phyloP scores from a whole-genome alignment of 1,140 invertebrate genomes.

The Drosophila kohkoa region DNA sequence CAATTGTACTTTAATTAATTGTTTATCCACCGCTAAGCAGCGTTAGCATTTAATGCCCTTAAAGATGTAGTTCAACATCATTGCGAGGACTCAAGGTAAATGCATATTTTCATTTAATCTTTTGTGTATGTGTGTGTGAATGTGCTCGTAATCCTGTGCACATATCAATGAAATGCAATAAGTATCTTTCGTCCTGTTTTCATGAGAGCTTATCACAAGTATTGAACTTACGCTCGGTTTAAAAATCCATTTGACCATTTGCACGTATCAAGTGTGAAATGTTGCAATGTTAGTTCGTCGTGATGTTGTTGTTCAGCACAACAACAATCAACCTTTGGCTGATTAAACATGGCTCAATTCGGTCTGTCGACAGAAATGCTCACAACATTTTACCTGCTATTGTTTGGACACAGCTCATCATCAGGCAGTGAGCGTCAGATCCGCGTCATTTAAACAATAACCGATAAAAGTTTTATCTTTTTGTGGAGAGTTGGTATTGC shows the following conservation, averaged over 20 bases:
- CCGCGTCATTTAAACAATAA: conserved; percentile 50
- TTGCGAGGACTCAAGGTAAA: neutral
- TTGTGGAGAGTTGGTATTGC: conserved; percentile 15
- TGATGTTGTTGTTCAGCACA: neutral
- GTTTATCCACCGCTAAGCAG: neutral
- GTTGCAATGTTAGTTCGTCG: conserved; percentile 17
- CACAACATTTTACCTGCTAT: conserved; percentile 32
- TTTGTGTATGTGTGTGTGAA: neutral
- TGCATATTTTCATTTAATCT: neutral
- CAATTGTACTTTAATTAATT: neutral
- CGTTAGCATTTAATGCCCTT: neutral
- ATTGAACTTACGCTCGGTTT: neutral
- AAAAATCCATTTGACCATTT: conserved; percentile 12
- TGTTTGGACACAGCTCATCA: conserved; percentile 35
- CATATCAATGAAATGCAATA: conserved; percentile 3
- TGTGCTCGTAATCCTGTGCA: neutral
- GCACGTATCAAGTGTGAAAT: neutral
- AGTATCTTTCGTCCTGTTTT: neutral
- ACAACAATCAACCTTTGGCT: conserved; percentile 32
- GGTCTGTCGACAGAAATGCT: neutral
- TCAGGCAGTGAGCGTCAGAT: conserved; percentile 22
- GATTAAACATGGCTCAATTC: conserved; percentile 47
- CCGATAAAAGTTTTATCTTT: conserved; percentile 71
- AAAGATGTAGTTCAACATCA: neutral
- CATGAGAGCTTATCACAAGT: conserved; percentile 7